These are phyloP conservation scores for Xenus cinereus DNA, from an alignment of 2,113 vertebrate genomes.

Conservation along the genomic window DNA sequence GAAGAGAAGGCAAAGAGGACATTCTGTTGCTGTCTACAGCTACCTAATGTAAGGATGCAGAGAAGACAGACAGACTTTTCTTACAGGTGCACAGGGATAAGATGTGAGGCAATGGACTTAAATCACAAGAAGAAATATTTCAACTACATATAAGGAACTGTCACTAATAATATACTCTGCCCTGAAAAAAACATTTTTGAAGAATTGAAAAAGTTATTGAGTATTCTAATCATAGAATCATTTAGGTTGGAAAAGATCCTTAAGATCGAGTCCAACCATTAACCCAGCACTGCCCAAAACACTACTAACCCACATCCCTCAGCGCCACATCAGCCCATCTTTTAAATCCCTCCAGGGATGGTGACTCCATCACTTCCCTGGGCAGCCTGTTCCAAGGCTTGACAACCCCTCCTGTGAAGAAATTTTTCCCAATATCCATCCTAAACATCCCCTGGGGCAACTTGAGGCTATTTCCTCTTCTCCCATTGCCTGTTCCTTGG, in stretches of 20 bases:
- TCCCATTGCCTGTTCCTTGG: background rate
- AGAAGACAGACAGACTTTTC: background rate
- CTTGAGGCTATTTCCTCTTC: rapidly evolving
- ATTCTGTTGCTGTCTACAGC: background rate
- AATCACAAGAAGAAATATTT: background rate
- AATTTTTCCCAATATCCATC: background rate
- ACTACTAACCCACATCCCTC: background rate
- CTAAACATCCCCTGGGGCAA: background rate
- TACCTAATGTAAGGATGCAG: background rate
- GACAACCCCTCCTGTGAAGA: background rate
- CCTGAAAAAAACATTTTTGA: background rate
- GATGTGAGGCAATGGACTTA: background rate
- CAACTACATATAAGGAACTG: background rate
- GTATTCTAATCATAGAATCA: background rate
- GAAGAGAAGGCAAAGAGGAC: background rate
- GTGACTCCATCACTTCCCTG: background rate
- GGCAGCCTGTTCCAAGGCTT: background rate
- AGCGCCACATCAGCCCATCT: background rate
- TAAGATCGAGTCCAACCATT: background rate
- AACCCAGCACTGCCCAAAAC: background rate
- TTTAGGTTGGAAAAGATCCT: background rate
- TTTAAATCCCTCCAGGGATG: background rate
- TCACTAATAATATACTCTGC: background rate
- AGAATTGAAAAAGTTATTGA: background rate
- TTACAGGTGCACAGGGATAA: background rate